Conservation (phyloP, 2,113 vertebrate species). For the Oncorhynchus masou region DNA sequence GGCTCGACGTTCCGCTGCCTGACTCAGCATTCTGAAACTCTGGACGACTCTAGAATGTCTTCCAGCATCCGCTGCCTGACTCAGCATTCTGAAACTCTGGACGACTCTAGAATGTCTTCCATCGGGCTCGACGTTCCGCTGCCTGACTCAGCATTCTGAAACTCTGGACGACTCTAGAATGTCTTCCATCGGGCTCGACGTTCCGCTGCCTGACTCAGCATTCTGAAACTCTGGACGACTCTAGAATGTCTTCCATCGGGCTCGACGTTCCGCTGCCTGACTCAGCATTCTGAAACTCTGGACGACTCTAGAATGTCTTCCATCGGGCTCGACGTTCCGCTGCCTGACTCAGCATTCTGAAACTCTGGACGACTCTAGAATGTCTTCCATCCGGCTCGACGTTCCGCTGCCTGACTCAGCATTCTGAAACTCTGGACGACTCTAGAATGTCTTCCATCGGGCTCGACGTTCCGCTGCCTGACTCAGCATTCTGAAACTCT, state of each 20-base stretch:
- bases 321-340: neutral
- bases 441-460: neutral
- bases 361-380: neutral
- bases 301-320: neutral
- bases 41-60: neutral
- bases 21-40: neutral
- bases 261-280: neutral
- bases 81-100: neutral
- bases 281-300: neutral
- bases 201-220: neutral
- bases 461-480: neutral
- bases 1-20: neutral
- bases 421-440: neutral
- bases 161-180: neutral
- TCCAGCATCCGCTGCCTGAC: neutral
- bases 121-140: neutral
- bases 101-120: neutral
- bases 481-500: neutral
- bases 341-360: neutral
- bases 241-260: neutral
- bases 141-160: neutral
- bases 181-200: neutral
- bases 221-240: neutral
- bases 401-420: neutral
- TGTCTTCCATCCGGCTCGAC: neutral